A percentile compares a stretch with the other conserved stretches of the same genome.
These are phyloP conservation scores for Tethya wilhelma DNA, from an alignment of 37 sponge, comb jelly and placozoan species.

Conservation along the genomic window DNA sequence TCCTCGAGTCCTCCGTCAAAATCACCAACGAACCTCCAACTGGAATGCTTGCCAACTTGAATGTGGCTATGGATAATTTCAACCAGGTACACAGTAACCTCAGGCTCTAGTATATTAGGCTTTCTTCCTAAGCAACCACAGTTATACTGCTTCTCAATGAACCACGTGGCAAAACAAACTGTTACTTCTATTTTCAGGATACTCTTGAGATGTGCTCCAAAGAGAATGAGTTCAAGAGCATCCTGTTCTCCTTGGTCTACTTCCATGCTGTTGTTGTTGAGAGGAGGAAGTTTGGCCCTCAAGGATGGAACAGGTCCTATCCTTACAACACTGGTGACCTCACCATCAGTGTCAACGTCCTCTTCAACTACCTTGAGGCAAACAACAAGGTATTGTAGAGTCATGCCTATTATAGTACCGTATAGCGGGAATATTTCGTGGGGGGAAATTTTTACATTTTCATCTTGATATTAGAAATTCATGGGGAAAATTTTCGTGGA, in stretches of 20 bases:
- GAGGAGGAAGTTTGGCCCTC: conserved; percentile 98
- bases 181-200: too few species aligned
- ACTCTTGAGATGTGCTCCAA: conserved; percentile 97
- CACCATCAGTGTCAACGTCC: conserved; percentile 97
- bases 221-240: conserved; percentile 98
- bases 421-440: too few species aligned
- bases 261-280: conserved; percentile 98
- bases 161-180: too few species aligned
- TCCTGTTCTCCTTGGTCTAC: conserved; percentile 94
- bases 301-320: conserved; percentile 97
- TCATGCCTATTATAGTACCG: too few species aligned
- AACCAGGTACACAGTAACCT: too few species aligned
- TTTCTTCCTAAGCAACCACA: too few species aligned
- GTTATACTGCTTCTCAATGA: too few species aligned
- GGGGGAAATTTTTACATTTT: too few species aligned
- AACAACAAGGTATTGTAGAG: conserved; percentile 86
- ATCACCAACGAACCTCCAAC: conserved; percentile 99
- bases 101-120: too few species aligned
- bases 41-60: conserved; percentile 95
- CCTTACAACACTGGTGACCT: conserved; percentile 99
- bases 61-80: conserved; percentile 95
- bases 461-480: too few species aligned
- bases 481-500: too few species aligned
- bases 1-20: conserved; percentile 95
- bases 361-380: conserved; percentile 98